phyloP scores from a whole-genome alignment of 2,113 vertebrate species.

The Lichenostomus cassidix region DNA sequence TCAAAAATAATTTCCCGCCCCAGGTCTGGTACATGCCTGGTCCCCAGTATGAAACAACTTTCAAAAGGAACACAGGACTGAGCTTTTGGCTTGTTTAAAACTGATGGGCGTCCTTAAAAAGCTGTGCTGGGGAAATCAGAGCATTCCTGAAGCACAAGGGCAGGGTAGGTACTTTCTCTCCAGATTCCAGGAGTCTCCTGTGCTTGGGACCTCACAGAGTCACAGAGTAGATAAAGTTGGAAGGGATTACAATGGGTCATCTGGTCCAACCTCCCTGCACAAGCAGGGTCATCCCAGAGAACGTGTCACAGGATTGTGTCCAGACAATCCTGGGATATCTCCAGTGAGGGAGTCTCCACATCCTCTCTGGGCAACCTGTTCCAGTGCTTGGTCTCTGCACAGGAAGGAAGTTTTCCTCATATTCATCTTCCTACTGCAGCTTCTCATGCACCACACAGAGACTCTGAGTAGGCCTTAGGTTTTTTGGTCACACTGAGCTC shows the following conservation, averaged over 20 bases:
- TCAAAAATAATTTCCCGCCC: not conserved
- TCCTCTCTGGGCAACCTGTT: not conserved
- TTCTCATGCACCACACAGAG: not conserved
- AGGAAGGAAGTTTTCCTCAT: not conserved
- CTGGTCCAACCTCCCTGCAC: not conserved
- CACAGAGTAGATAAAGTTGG: not conserved
- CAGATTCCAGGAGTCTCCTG: fast-evolving
- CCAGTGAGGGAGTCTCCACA: not conserved
- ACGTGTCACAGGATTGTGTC: not conserved
- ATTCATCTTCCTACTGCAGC: not conserved
- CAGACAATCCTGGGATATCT: not conserved
- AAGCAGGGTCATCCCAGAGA: not conserved
- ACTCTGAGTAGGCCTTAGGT: not conserved
- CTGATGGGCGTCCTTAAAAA: not conserved
- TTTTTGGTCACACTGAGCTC: not conserved
- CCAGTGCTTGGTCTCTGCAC: not conserved
- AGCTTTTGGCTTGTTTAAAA: not conserved
- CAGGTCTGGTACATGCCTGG: not conserved
- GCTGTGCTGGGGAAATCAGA: not conserved
- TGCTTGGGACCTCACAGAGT: not conserved
- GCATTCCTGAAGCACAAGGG: not conserved
- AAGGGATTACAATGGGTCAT: not conserved
- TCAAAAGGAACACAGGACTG: not conserved
- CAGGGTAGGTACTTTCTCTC: not conserved
- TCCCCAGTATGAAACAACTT: not conserved